A percentile compares a stretch with the other conserved stretches of the same genome.
phyloP scores from a whole-genome alignment of 2,888 invertebrate genomes.

The Orgyia antiqua region DNA sequence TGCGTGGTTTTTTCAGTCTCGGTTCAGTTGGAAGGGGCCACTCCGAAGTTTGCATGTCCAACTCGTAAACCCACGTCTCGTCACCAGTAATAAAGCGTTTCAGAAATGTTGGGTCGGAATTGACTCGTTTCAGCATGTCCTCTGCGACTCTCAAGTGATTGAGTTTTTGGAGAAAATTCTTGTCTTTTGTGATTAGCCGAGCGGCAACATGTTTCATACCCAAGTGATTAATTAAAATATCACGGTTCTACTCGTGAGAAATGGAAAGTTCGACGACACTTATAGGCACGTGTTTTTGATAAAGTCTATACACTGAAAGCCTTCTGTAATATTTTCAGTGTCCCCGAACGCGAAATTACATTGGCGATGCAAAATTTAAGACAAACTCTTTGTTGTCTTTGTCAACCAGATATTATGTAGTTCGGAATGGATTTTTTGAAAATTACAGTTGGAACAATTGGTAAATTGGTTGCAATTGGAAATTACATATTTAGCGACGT shows the following conservation, averaged over 20 bases:
- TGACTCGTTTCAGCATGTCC: constrained; percentile 13
- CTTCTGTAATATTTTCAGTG: neutral
- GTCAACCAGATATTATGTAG: too few species aligned
- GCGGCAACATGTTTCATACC: constrained; percentile 15
- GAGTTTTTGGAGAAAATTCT: constrained; percentile 15
- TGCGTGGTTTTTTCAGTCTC: constrained; percentile 10
- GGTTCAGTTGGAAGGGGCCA: constrained; percentile 15
- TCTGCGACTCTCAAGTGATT: constrained; percentile 9
- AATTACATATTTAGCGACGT: too few species aligned
- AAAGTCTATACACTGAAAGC: constrained; percentile 1
- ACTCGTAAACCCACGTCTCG: constrained; percentile 14
- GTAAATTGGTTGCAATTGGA: too few species aligned
- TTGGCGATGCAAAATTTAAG: constrained; percentile 1
- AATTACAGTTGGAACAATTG: too few species aligned
- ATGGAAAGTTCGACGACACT: neutral
- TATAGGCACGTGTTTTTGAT: constrained; percentile 1
- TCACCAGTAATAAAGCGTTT: constrained; percentile 19
- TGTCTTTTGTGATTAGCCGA: constrained; percentile 18
- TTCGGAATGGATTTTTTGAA: too few species aligned
- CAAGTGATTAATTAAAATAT: constrained; percentile 1
- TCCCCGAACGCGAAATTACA: constrained; percentile 6
- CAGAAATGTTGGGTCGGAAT: constrained; percentile 17
- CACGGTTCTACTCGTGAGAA: constrained; percentile 1
- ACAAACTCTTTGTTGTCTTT: too few species aligned
- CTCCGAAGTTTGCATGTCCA: constrained; percentile 11